Evolutionary conservation across 2,888 invertebrate genomes (phyloP).

Genomic region (Scelioninae gen. 2): DNA sequence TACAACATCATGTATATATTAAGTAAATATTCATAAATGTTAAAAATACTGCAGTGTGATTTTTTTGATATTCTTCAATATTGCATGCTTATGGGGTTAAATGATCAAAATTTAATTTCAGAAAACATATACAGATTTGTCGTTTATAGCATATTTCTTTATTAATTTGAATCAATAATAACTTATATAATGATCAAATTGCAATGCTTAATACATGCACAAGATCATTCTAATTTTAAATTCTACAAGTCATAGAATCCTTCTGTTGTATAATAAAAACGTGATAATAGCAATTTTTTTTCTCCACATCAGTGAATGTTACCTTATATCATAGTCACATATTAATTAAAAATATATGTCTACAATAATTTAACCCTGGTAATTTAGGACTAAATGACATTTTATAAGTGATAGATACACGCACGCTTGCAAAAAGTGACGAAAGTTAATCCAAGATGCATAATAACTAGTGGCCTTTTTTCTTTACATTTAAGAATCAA

Average conservation of each 20-base stretch:
- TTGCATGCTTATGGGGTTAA: no score
- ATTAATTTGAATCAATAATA: constrained; percentile 47
- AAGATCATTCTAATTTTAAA: constrained; percentile 42
- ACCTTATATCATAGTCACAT: constrained; percentile 21
- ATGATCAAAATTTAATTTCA: background rate
- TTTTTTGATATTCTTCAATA: no score
- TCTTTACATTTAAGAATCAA: background rate
- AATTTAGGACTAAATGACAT: background rate
- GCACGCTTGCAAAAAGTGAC: constrained; percentile 16
- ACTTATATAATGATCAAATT: constrained; percentile 50
- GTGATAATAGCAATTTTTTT: constrained; percentile 39
- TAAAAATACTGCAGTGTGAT: no score
- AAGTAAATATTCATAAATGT: no score
- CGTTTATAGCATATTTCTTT: constrained; percentile 52
- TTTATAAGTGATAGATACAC: constrained; percentile 3
- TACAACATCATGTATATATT: no score
- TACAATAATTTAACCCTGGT: constrained; percentile 24
- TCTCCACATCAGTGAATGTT: constrained; percentile 33
- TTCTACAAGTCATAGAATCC: constrained; percentile 42
- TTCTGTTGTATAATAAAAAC: constrained; percentile 46
- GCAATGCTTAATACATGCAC: constrained; percentile 41
- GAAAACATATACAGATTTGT: background rate
- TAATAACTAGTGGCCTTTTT: constrained; percentile 8
- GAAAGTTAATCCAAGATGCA: constrained; percentile 5
- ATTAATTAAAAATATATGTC: constrained; percentile 39